Evolutionary conservation across 64 coral and sea anemone species (phyloP).

Genomic region (Actinia equina): DNA sequence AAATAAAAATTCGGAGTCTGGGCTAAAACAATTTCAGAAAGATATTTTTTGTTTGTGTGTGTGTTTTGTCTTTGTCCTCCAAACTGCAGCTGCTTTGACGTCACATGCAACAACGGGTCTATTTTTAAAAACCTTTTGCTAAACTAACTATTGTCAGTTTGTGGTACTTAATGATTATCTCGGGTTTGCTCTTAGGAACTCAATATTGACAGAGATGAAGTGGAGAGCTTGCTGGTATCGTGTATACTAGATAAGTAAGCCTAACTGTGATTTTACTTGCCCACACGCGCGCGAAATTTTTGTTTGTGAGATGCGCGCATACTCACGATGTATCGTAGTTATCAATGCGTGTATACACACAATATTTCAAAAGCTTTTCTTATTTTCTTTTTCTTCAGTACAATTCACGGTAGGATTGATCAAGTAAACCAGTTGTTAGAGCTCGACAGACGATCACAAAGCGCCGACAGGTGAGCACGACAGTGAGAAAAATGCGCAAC

Average conservation of each 20-base stretch:
- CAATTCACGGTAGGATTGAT: conserved; percentile 96
- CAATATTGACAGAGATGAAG: conserved; percentile 97
- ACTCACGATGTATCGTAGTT: too few relatives aligned
- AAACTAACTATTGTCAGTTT: background rate
- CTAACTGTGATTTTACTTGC: too few relatives aligned
- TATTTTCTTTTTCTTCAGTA: conserved; percentile 26
- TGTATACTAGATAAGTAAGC: conserved; percentile 94
- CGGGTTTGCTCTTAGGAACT: conserved; percentile 51
- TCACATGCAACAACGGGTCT: too few relatives aligned
- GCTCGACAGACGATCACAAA: conserved; percentile 84
- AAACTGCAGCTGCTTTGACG: too few relatives aligned
- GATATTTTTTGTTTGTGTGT: too few relatives aligned
- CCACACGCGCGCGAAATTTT: background rate
- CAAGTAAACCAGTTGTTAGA: conserved; percentile 98
- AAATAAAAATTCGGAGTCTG: too few relatives aligned
- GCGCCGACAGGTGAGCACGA: conserved; percentile 58
- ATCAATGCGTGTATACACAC: too few relatives aligned
- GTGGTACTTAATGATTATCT: background rate
- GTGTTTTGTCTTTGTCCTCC: too few relatives aligned
- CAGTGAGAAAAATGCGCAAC: too few relatives aligned
- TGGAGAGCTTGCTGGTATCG: conserved; percentile 92
- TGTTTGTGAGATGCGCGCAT: background rate
- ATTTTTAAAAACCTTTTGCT: too few relatives aligned
- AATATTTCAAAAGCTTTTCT: background rate
- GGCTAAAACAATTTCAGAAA: too few relatives aligned